These are phyloP conservation scores for Acanthochromis polyacanthus DNA, from an alignment of 2,113 vertebrate genomes.

Conservation along the genomic window DNA sequence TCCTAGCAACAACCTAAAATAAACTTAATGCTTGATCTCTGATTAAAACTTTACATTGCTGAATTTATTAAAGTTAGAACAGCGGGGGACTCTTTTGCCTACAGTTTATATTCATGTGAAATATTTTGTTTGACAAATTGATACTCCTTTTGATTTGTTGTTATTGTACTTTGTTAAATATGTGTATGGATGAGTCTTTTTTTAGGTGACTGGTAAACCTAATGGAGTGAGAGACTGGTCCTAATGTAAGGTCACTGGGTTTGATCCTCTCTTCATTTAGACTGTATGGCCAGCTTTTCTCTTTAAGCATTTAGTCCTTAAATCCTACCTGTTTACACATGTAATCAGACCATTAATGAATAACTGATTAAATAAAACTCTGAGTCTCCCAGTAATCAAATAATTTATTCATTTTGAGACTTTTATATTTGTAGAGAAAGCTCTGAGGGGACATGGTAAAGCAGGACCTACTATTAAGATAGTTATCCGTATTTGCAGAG, in stretches of 20 bases:
- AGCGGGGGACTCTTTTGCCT: neutral
- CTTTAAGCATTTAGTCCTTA: neutral
- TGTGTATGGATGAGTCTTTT: neutral
- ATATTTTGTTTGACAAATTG: neutral
- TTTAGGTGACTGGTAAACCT: neutral
- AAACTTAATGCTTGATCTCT: too few relatives aligned
- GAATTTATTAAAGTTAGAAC: too few relatives aligned
- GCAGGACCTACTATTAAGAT: neutral
- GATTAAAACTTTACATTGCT: too few relatives aligned
- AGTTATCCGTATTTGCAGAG: neutral
- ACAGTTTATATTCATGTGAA: neutral
- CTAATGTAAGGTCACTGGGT: neutral
- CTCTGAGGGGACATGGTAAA: neutral
- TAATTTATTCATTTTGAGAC: neutral
- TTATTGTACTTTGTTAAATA: neutral
- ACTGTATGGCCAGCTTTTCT: neutral
- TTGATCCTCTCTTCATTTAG: neutral
- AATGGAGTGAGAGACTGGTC: slow-evolving; percentile 3
- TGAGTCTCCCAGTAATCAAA: neutral
- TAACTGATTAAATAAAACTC: neutral
- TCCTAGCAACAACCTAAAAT: too few relatives aligned
- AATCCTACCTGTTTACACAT: neutral
- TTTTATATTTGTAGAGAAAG: neutral
- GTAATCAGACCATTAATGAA: too few relatives aligned
- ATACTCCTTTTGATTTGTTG: too few relatives aligned